These are phyloP conservation scores for Panagrolaimus sp. DNA, from an alignment of 1,140 invertebrate species.

Conservation along the genomic window DNA sequence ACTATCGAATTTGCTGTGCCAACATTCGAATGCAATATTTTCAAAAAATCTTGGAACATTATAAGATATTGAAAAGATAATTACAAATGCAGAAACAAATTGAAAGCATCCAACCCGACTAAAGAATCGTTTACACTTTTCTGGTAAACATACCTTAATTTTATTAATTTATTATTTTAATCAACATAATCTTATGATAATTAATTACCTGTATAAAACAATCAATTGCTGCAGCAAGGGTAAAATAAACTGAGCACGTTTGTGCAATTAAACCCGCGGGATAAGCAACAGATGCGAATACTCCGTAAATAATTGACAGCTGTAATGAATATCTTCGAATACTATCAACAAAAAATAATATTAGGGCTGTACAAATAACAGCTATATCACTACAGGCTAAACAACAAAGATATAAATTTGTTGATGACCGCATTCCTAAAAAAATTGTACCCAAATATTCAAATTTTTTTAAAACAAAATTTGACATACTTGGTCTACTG, in stretches of 20 bases:
- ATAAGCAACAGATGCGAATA: constrained; percentile 48
- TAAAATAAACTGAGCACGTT: constrained; percentile 59
- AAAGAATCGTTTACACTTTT: constrained; percentile 29
- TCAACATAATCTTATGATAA: constrained; percentile 55
- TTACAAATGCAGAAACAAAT: constrained; percentile 28
- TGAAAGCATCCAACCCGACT: constrained; percentile 29
- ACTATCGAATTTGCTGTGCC: constrained; percentile 50
- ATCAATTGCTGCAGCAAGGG: constrained; percentile 52
- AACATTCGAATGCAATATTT: constrained; percentile 52
- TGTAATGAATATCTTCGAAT: constrained; percentile 51
- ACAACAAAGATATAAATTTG: constrained; percentile 54
- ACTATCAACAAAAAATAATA: constrained; percentile 54
- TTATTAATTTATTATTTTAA: constrained; percentile 47
- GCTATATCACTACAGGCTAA: constrained; percentile 50
- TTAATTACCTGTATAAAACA: constrained; percentile 59
- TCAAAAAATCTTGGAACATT: constrained; percentile 58
- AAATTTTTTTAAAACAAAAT: constrained; percentile 53
- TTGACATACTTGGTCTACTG: constrained; percentile 48
- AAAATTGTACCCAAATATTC: constrained; percentile 56
- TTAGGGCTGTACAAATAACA: constrained; percentile 53
- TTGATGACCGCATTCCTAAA: constrained; percentile 50
- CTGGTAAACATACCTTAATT: constrained; percentile 51
- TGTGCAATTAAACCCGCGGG: constrained; percentile 57
- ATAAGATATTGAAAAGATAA: constrained; percentile 53
- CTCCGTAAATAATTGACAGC: constrained; percentile 44